Conservation (phyloP, 2,797 vertebrate species). For the Galagoides demidoff region DNA sequence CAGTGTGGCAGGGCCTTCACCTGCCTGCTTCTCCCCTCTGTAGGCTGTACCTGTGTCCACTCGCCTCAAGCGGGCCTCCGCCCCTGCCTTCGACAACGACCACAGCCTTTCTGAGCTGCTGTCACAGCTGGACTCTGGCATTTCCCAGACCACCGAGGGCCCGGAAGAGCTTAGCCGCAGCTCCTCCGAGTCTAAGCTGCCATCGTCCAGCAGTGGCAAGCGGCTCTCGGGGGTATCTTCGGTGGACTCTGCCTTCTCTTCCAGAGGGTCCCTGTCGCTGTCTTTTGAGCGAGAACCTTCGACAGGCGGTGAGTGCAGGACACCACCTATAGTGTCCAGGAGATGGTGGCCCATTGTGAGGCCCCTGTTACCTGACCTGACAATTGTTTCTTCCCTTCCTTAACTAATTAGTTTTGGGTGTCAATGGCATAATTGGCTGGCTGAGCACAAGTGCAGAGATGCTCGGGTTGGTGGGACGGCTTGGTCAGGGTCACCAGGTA, state of each 20-base stretch:
- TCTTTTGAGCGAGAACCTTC: constrained; percentile 96
- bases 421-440: rapidly evolving
- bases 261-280: constrained; percentile 96
- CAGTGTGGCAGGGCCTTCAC: not conserved
- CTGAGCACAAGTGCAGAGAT: not conserved
- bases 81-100: constrained; percentile 93
- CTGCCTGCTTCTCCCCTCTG: not conserved
- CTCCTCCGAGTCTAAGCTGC: constrained; percentile 92
- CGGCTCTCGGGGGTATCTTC: constrained; percentile 97
- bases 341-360: rapidly evolving
- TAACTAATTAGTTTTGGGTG: rapidly evolving
- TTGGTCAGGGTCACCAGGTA: not conserved
- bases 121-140: constrained; percentile 96
- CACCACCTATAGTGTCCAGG: not conserved
- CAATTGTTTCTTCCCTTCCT: too few relatives aligned
- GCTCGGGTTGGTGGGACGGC: rapidly evolving
- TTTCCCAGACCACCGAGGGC: constrained; percentile 93
- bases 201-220: constrained; percentile 90
- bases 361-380: rapidly evolving
- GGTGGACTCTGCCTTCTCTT: constrained; percentile 98
- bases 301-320: constrained; percentile 86
- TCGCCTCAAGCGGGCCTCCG: constrained; percentile 86
- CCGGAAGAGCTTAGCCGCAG: constrained; percentile 92
- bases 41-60: constrained; percentile 80
- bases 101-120: constrained; percentile 95